Conservation (phyloP, 2,113 vertebrate genomes). For the Labrus mixtus region DNA sequence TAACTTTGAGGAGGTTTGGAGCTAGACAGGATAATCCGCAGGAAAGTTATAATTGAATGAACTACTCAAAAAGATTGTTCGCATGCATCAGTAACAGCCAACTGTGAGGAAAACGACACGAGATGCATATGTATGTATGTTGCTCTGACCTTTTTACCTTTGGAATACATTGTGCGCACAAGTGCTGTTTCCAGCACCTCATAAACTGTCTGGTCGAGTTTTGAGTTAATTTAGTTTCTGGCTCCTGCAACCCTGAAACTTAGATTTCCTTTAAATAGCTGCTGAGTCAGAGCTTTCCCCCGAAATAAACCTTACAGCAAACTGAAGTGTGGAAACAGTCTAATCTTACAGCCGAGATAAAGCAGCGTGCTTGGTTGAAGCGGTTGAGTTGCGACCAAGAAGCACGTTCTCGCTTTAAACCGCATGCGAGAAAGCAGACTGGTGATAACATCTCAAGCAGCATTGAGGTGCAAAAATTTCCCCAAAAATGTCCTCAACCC, state of each 20-base stretch:
- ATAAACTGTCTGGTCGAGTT: constrained; percentile 56
- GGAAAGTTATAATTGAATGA: background rate
- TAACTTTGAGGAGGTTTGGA: constrained; percentile 8
- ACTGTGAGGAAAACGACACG: background rate
- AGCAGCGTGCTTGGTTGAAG: constrained; percentile 35
- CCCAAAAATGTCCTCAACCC: constrained; percentile 27
- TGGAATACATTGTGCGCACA: constrained; percentile 26
- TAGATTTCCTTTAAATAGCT: constrained; percentile 50
- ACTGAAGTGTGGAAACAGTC: constrained; percentile 42
- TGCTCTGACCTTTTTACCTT: constrained; percentile 64
- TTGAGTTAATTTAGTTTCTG: constrained; percentile 59
- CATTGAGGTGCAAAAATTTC: background rate
- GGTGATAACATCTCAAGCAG: constrained; percentile 40
- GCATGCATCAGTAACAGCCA: constrained; percentile 14
- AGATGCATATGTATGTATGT: constrained; percentile 20
- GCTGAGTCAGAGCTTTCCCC: constrained; percentile 70
- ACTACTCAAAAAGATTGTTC: background rate
- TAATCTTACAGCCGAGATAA: constrained; percentile 51
- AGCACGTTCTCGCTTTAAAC: constrained; percentile 16
- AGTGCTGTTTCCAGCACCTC: constrained; percentile 36
- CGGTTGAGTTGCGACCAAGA: constrained; percentile 24
- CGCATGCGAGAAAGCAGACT: constrained; percentile 8
- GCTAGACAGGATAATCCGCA: constrained; percentile 1
- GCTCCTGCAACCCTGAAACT: constrained; percentile 46
- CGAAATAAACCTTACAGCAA: constrained; percentile 58